phyloP scores from a whole-genome alignment of 2,797 vertebrate species.

The Sebastes vulpes region DNA sequence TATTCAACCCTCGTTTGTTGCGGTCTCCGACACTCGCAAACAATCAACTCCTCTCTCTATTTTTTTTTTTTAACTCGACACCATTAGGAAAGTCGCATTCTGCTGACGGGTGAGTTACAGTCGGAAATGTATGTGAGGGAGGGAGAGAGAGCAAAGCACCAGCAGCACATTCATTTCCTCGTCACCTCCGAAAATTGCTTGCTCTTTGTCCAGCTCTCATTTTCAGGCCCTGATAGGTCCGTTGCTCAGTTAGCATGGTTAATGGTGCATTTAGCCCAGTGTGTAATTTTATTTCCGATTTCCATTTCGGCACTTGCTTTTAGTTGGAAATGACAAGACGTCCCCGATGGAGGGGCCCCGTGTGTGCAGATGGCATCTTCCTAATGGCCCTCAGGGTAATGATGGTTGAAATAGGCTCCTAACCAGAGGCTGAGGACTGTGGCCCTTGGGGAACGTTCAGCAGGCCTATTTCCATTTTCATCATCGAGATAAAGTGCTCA shows the following conservation, averaged over 20 bases:
- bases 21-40: constrained; percentile 16
- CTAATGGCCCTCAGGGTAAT: constrained; percentile 88
- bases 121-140: constrained; percentile 40
- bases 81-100: constrained; percentile 60
- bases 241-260: constrained; percentile 76
- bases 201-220: constrained; percentile 56
- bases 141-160: constrained; percentile 19
- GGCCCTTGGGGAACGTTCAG: constrained; percentile 70
- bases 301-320: constrained; percentile 79
- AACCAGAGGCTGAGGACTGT: constrained; percentile 71
- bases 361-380: constrained; percentile 78
- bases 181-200: constrained; percentile 51
- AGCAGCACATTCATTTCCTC: constrained; percentile 49
- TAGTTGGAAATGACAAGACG: constrained; percentile 80
- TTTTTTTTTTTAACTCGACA: neutral
- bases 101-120: constrained; percentile 53
- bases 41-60: constrained; percentile 15
- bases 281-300: constrained; percentile 89
- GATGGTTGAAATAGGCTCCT: constrained; percentile 87
- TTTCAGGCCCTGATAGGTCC: constrained; percentile 65
- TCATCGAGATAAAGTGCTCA: constrained; percentile 66
- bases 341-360: constrained; percentile 43
- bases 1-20: constrained; percentile 34
- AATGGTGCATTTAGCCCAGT: constrained; percentile 83
- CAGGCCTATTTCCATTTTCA: constrained; percentile 62